These are phyloP conservation scores for Pseudomyrmex sp. DNA, from an alignment of 1,140 invertebrate species.

Conservation along the genomic window DNA sequence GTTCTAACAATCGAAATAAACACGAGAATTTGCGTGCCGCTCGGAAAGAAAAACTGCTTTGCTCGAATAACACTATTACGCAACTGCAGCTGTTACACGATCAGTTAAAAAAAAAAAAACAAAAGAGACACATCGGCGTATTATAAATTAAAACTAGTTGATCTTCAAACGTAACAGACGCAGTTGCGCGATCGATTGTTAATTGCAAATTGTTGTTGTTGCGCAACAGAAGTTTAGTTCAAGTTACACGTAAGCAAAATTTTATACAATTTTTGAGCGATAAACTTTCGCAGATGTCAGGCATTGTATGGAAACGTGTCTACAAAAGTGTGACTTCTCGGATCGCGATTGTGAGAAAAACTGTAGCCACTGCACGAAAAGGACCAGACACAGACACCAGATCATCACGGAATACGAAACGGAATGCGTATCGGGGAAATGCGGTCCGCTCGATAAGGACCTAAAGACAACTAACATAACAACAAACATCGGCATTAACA, in stretches of 20 bases:
- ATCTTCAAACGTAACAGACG: conserved; percentile 19
- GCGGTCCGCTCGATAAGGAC: conserved; percentile 7
- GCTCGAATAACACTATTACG: conserved; percentile 24
- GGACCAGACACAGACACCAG: conserved; percentile 68
- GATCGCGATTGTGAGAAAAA: conserved; percentile 58
- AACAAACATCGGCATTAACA: conserved; percentile 78
- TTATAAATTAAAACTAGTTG: conserved; percentile 43
- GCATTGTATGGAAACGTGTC: conserved; percentile 65
- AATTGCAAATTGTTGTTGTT: conserved; percentile 12
- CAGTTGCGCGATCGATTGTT: conserved; percentile 35
- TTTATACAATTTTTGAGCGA: conserved; percentile 4
- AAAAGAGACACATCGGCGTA: not conserved
- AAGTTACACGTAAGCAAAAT: not conserved
- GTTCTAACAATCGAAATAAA: conserved; percentile 39
- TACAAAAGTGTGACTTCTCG: conserved; percentile 73
- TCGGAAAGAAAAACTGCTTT: not conserved
- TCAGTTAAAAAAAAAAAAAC: not conserved
- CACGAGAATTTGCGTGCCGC: conserved; percentile 18
- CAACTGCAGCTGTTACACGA: conserved; percentile 34
- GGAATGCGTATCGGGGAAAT: conserved; percentile 65
- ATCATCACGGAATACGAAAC: conserved; percentile 74
- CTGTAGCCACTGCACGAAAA: conserved; percentile 61
- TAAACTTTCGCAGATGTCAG: conserved; percentile 48
- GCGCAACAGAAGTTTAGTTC: not conserved
- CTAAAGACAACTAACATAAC: conserved; percentile 73